Evolutionary conservation across 2,797 vertebrate species (phyloP).

Genomic region (Channa striata): DNA sequence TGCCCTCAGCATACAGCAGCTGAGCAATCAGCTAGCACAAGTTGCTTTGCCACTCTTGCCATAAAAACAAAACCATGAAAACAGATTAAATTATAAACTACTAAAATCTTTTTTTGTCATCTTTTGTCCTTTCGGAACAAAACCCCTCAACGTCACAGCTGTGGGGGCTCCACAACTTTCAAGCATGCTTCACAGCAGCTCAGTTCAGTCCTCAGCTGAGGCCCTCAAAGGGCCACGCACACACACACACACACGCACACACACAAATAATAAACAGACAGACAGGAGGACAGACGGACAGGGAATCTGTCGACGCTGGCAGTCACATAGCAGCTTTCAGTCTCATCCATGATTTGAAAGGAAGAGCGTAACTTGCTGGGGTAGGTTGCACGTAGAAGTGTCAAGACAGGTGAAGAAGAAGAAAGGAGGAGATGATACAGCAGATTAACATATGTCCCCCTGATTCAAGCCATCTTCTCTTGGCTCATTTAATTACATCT

Average conservation of each 20-base stretch:
- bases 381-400: slow-evolving; percentile 40
- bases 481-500: slow-evolving; percentile 60
- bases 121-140: slow-evolving; percentile 77
- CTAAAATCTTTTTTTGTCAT: slow-evolving; percentile 80
- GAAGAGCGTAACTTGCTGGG: slow-evolving; percentile 59
- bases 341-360: slow-evolving; percentile 76
- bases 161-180: slow-evolving; percentile 72
- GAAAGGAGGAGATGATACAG: slow-evolving; percentile 52
- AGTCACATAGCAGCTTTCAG: slow-evolving; percentile 88
- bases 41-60: slow-evolving; percentile 77
- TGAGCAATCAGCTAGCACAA: slow-evolving; percentile 84
- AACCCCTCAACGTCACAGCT: slow-evolving; percentile 68
- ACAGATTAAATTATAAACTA: slow-evolving; percentile 87
- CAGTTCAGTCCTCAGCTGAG: slow-evolving; percentile 77
- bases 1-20: slow-evolving; percentile 88
- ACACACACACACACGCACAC: slow-evolving; percentile 26
- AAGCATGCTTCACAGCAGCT: slow-evolving; percentile 81
- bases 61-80: slow-evolving; percentile 84
- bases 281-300: slow-evolving; percentile 69
- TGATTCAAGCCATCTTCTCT: slow-evolving; percentile 61
- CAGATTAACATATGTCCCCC: slow-evolving; percentile 37
- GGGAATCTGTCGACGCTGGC: slow-evolving; percentile 81
- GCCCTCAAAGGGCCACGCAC: slow-evolving; percentile 55
- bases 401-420: slow-evolving; percentile 53
- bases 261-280: slow-evolving; percentile 41